These are phyloP conservation scores for Porites cylindrica DNA, from an alignment of 92 coral and sea anemone species.

Conservation along the genomic window DNA sequence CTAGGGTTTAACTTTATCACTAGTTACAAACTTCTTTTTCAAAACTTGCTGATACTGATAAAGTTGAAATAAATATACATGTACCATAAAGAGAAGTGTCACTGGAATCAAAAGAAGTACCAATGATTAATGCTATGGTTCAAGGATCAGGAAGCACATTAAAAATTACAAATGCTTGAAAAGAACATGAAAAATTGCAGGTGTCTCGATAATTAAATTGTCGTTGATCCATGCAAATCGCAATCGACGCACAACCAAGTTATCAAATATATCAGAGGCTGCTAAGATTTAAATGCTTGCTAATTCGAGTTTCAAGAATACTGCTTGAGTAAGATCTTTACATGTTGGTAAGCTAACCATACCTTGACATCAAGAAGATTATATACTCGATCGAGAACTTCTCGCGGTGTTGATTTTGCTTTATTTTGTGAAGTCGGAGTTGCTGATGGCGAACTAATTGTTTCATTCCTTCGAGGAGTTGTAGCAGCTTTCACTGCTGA, in stretches of 20 bases:
- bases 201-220: neutral
- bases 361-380: slow-evolving; percentile 84
- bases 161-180: neutral
- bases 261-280: neutral
- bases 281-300: neutral
- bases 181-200: neutral
- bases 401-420: slow-evolving; percentile 88
- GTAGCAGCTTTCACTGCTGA: slow-evolving; percentile 5
- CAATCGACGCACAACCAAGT: neutral
- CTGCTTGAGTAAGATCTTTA: neutral
- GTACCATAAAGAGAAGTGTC: no score
- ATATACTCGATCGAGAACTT: slow-evolving; percentile 95
- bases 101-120: no score
- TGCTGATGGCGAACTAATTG: slow-evolving; percentile 40
- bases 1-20: no score
- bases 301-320: neutral
- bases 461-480: slow-evolving; percentile 11
- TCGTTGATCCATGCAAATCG: neutral
- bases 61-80: no score
- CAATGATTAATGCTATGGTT: no score
- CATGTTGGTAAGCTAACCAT: neutral
- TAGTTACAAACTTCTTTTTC: no score
- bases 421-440: slow-evolving; percentile 50
- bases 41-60: no score
- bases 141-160: no score